Conservation (phyloP, 2,888 invertebrate species). For the Plutella xylostella region DNA sequence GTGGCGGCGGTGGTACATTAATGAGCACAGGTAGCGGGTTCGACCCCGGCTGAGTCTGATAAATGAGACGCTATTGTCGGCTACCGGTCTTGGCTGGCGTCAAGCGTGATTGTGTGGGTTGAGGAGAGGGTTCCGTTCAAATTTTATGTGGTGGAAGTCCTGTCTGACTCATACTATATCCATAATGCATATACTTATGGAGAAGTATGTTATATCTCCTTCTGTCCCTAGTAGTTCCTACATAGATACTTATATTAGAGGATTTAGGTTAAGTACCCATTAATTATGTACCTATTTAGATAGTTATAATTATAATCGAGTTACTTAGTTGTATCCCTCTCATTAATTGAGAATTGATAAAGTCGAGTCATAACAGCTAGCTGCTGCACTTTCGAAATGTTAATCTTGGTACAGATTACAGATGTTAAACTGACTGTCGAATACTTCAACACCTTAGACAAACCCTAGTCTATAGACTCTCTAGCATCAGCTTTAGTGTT, state of each 20-base stretch:
- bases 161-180: not conserved
- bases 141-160: not conserved
- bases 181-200: not conserved
- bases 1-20: too few species aligned
- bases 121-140: not conserved
- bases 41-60: constrained; percentile 28
- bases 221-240: too few species aligned
- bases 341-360: too few species aligned
- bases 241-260: not conserved
- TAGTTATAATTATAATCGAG: too few species aligned
- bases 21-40: constrained; percentile 32
- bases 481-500: too few species aligned
- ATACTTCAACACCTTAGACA: not conserved
- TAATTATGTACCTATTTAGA: too few species aligned
- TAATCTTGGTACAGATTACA: not conserved
- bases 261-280: not conserved
- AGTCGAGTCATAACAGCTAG: too few species aligned
- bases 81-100: constrained; percentile 28
- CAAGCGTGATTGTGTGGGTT: not conserved
- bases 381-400: not conserved
- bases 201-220: not conserved
- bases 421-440: not conserved
- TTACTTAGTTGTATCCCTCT: too few species aligned
- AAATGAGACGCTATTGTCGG: constrained; percentile 29
- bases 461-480: not conserved